Percentiles rank a stretch among this genome's conserved stretches.
Evolutionary conservation across 2,113 vertebrate genomes (phyloP).

Genomic region (Hemichromis elongatus): DNA sequence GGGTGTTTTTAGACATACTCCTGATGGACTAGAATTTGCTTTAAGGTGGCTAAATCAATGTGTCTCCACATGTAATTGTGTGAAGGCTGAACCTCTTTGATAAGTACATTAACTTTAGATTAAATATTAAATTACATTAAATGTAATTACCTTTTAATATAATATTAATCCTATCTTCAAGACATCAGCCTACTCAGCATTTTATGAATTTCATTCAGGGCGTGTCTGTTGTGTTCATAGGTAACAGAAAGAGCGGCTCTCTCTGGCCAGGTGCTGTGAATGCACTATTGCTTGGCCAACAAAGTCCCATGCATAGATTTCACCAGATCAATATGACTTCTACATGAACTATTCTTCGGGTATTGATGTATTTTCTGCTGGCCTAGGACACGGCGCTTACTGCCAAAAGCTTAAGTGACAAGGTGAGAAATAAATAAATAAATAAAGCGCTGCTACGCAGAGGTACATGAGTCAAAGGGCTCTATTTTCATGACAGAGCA

Average conservation of each 20-base stretch:
- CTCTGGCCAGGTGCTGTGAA: slow-evolving; percentile 24
- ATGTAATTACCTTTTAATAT: not conserved
- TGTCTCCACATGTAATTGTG: not conserved
- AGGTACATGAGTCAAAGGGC: not conserved
- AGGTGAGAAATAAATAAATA: not conserved
- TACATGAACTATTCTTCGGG: slow-evolving; percentile 42
- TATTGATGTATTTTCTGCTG: slow-evolving; percentile 22
- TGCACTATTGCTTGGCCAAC: slow-evolving; percentile 23
- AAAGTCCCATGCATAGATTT: slow-evolving; percentile 41
- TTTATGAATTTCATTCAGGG: not conserved
- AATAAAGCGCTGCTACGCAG: not conserved
- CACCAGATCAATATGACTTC: slow-evolving; percentile 40
- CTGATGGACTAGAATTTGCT: not conserved
- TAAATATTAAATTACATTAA: not conserved
- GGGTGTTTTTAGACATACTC: not conserved
- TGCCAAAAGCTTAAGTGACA: slow-evolving; percentile 5
- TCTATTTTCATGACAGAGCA: slow-evolving; percentile 15
- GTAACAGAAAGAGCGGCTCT: not conserved
- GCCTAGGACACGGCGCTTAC: not conserved
- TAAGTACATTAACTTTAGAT: not conserved
- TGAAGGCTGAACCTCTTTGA: not conserved
- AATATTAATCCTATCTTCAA: not conserved
- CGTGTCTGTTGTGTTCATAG: not conserved
- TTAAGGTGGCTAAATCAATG: not conserved
- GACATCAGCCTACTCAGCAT: not conserved